These are phyloP conservation scores for Ditylenchus dipsaci DNA, from an alignment of 1,140 invertebrate genomes.

Conservation along the genomic window DNA sequence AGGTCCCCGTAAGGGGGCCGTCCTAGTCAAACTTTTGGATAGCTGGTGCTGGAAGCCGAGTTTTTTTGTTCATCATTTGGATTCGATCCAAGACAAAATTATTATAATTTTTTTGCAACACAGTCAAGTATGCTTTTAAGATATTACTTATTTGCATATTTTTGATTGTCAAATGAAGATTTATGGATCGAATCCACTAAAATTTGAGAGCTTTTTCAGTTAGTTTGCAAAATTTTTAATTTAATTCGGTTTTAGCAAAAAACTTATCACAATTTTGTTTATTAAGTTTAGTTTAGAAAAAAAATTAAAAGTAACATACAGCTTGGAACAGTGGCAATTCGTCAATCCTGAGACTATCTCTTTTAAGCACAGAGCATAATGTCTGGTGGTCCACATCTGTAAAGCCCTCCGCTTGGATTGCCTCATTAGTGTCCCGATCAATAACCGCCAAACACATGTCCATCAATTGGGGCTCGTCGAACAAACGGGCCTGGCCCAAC, in stretches of 20 bases:
- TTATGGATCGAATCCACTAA: too few relatives aligned
- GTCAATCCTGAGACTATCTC: slow-evolving; percentile 75
- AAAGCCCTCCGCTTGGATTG: slow-evolving; percentile 75
- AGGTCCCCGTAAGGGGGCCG: not conserved
- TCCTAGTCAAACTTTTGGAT: not conserved
- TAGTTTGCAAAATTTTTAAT: too few relatives aligned
- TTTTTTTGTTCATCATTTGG: too few relatives aligned
- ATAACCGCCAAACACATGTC: slow-evolving; percentile 77
- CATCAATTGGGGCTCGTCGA: slow-evolving; percentile 67
- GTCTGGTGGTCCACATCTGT: slow-evolving; percentile 80
- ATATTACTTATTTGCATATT: too few relatives aligned
- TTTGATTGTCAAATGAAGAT: too few relatives aligned
- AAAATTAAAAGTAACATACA: slow-evolving; percentile 45
- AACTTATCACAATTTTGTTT: too few relatives aligned
- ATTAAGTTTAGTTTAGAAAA: too few relatives aligned
- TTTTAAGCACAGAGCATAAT: slow-evolving; percentile 72
- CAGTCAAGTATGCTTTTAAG: too few relatives aligned
- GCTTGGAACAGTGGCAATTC: slow-evolving; percentile 77
- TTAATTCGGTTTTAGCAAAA: too few relatives aligned
- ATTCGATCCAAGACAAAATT: too few relatives aligned
- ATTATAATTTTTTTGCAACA: too few relatives aligned
- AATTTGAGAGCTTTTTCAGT: too few relatives aligned
- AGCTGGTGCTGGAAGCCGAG: not conserved
- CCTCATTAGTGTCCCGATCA: slow-evolving; percentile 77
- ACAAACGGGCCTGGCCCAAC: slow-evolving; percentile 72